Base-by-base conservation (phyloP, 2,888 invertebrate genomes). In the Synanthedon formicaeformis region DNA sequence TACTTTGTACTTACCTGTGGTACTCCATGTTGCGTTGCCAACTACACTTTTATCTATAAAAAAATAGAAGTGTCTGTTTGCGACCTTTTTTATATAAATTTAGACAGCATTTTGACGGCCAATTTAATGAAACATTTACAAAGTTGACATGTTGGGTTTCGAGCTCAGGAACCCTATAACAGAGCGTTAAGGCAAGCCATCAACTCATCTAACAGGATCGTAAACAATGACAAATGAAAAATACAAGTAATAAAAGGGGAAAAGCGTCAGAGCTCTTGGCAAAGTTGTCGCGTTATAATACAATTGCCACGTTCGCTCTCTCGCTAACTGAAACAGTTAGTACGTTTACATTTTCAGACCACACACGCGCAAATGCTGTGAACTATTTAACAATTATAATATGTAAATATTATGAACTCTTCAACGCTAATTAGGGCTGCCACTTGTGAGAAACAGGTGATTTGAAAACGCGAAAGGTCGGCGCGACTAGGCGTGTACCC, bases 271-370 rank as follows among this genome's bases (percentile, higher is more conserved):
- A 34, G 34, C 34, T 34, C 34, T 34, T 10, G 10, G 34, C 34
- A 34, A 34, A 34, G 34, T 34, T 34, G 34, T 34, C 34, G 34
- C 34, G 34, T 34, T 34, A 34, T 50, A 52, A 16, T 50, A 50
- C 50, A 52, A 51, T 49, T 51, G 48, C 51, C 13, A 14, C 18
- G 50, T 55, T 55, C 55, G 50, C 55, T 53, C 55, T 55, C 51
- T 50, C n/a, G 41, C 53, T 12, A 41, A 13, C 6, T 40, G 51
- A 51, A 53, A 53, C 55, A 52, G 53, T 52, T 53, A 50, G 49
- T 53, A 34, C 53, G 52, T 55, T 55, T 53, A 50, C 53, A 52
- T 55, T 53, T 16, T 27, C 23, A 51, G 55, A 50, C 55, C 55
- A 55, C 55, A 53, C 55, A 52, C 50, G 51, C 14, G 45, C 45